A percentile compares a stretch with the other conserved stretches of the same genome.
phyloP scores from a whole-genome alignment of 2,888 invertebrate genomes.

The Eupithecia dodoneata region DNA sequence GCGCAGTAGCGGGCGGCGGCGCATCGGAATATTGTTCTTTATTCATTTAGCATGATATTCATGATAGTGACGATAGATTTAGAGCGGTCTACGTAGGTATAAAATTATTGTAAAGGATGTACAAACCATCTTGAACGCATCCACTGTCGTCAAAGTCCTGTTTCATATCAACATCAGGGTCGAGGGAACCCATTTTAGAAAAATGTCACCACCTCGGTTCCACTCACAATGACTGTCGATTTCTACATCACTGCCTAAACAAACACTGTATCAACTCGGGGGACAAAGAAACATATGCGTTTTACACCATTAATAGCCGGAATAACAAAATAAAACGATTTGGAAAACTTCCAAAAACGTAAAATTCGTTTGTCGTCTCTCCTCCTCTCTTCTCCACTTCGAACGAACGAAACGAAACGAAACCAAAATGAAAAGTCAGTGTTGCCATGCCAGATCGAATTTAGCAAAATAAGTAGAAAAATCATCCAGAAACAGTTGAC shows the following conservation, averaged over 20 bases:
- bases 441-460: too few relatives aligned
- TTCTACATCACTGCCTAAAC: conserved; percentile 36
- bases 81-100: not conserved
- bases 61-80: not conserved
- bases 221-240: conserved; percentile 39
- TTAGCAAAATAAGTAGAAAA: too few relatives aligned
- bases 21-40: not conserved
- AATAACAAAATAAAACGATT: conserved; percentile 57
- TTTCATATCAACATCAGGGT: conserved; percentile 52
- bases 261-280: conserved; percentile 49
- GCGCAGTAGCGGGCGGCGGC: not conserved
- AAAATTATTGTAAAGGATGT: not conserved
- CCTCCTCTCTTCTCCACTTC: not conserved
- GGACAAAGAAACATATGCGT: conserved; percentile 58
- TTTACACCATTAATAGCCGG: conserved; percentile 51
- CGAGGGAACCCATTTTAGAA: conserved; percentile 61
- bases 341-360: conserved; percentile 63
- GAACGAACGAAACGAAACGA: too few relatives aligned
- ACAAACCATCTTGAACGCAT: conserved; percentile 64
- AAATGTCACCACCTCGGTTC: conserved; percentile 27
- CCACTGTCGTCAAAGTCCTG: conserved; percentile 67
- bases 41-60: not conserved
- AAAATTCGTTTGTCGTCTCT: conserved; percentile 1
- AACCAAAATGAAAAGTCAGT: too few relatives aligned
- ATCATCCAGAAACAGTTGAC: too few relatives aligned